Evolutionary conservation across 2,113 vertebrate genomes (phyloP), one percentile per base, ranked within the genome.

Genomic region (Dasyornis broadbenti): DNA sequence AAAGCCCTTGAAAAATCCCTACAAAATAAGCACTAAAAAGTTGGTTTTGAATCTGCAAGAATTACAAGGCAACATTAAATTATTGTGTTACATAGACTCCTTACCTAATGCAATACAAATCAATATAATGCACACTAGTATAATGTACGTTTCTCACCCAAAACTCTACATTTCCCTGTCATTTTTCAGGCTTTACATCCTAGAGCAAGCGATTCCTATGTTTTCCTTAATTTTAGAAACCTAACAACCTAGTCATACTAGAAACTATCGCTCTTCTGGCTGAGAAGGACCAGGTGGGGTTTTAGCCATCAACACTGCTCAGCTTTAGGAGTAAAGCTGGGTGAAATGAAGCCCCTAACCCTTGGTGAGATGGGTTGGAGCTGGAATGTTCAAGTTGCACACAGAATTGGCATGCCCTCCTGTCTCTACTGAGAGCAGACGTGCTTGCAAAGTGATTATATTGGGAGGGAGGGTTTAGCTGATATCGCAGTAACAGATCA

Each of bases 181-280:
- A 19, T 35, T 7, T 65, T 60, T 69, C 39, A 39, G 40, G 19
- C 28, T 64, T 71, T 72, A 11, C 17, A 42, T 53, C 13, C 26
- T 39, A 9, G 2, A 65, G 47, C 40, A 73, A n/a, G 12, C 0
- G 1, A 49, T 50, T 72, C 12, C 21, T 33, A 26, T 4, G 2
- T 69, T 45, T 82, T 77, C 27, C 39, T 54, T 75, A 6, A 50
- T 73, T 90, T 87, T 52, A 72, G 64, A 76, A 93, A 69, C 13
- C 15, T 42, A 63, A 8, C 47, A 61, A 33, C 47, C 10, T 28
- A 40, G 28, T 26, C 49, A 45, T 44, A 30, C 27, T 28, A 44
- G 49, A 47, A 81, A 23, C 13, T 4, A 15, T 18, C 49, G 19
- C 28, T 75, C 28, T 76, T 23, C 17, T 57, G 53, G 6, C 40